Evolutionary conservation across 2,113 vertebrate species (phyloP).

Genomic region (Fregetta grallaria): DNA sequence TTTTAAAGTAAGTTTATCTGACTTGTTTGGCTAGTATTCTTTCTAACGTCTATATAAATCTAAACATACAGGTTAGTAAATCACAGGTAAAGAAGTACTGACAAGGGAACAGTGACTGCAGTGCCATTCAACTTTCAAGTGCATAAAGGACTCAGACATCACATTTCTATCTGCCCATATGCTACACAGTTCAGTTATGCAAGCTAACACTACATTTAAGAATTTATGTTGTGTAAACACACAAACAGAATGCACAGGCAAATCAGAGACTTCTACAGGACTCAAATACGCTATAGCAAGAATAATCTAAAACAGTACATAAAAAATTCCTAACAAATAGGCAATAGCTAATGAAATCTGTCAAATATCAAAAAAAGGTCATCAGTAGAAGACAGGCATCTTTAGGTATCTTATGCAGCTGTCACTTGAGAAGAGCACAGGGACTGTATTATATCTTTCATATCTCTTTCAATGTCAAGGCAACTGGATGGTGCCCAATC

Average conservation of each 20-base stretch:
- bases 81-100: background rate
- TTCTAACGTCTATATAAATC: background rate
- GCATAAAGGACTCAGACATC: background rate
- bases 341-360: background rate
- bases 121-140: background rate
- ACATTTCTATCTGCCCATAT: background rate
- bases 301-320: background rate
- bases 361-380: background rate
- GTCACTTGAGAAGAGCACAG: background rate
- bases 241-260: background rate
- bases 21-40: background rate
- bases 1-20: background rate
- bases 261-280: background rate
- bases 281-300: background rate
- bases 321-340: background rate
- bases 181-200: background rate
- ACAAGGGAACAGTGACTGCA: background rate
- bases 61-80: background rate
- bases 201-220: background rate
- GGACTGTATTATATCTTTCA: background rate
- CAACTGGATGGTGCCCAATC: background rate
- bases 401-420: background rate
- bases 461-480: background rate
- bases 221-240: background rate
- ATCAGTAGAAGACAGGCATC: rapidly evolving